These are phyloP conservation scores for Halcyon leucocephala DNA, from an alignment of 2,797 vertebrate genomes.

Conservation along the genomic window DNA sequence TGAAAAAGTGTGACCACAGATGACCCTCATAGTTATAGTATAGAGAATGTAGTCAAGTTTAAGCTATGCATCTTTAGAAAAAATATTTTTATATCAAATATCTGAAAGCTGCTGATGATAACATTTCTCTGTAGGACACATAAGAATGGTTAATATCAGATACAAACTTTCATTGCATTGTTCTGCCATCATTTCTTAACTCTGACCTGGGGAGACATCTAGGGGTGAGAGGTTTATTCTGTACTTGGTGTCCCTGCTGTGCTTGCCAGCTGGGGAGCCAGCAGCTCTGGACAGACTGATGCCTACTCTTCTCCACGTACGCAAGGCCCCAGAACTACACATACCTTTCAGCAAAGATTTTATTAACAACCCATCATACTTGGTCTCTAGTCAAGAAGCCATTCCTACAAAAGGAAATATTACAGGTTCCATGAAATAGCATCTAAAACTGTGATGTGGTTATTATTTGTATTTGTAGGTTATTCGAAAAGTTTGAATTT, in stretches of 20 bases:
- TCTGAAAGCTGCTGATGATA: not conserved
- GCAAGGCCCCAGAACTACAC: accelerated
- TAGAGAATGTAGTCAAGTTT: not conserved
- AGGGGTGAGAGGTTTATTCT: conserved; percentile 45
- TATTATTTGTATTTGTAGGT: not conserved
- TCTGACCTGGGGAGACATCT: conserved; percentile 64
- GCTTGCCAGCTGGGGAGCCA: not conserved
- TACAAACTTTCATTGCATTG: not conserved
- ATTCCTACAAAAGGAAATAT: not conserved
- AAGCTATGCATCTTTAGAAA: not conserved
- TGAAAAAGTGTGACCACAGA: not conserved
- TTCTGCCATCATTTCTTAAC: not conserved
- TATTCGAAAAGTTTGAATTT: not conserved
- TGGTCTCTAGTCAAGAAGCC: not conserved
- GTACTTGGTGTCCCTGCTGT: not conserved
- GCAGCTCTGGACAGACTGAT: not conserved
- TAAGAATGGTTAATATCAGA: not conserved
- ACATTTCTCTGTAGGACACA: not conserved
- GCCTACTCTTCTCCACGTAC: accelerated
- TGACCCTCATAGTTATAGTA: not conserved
- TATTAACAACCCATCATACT: not conserved
- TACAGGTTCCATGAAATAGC: not conserved
- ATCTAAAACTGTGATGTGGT: not conserved
- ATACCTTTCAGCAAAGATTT: not conserved
- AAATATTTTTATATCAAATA: not conserved